Evolutionary conservation across 1,140 invertebrate species (phyloP).

Genomic region (Diachasma alloeum): DNA sequence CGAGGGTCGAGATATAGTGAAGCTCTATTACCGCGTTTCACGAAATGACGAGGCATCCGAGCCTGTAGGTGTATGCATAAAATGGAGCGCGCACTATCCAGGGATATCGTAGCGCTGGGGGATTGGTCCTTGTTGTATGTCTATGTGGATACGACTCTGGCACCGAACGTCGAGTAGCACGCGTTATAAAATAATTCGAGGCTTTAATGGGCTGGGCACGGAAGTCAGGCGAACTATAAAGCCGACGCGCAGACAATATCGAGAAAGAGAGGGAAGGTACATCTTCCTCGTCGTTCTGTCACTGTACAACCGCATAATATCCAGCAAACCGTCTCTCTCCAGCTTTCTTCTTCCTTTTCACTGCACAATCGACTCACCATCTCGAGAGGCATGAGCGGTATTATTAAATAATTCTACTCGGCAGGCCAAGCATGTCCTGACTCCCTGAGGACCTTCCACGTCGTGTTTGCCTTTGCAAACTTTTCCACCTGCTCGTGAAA

Average conservation of each 20-base stretch:
- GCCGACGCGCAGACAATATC: constrained; percentile 42
- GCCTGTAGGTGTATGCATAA: background rate
- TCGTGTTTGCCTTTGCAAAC: constrained; percentile 37
- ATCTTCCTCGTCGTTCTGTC: background rate
- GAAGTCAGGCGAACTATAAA: constrained; percentile 42
- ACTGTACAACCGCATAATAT: constrained; percentile 39
- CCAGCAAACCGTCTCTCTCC: constrained; percentile 18
- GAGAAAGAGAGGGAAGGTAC: background rate
- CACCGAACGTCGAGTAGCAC: constrained; percentile 5
- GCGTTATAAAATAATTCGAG: constrained; percentile 45
- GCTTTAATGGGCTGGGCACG: constrained; percentile 42
- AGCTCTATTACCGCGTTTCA: constrained; percentile 30
- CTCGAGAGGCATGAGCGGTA: constrained; percentile 30
- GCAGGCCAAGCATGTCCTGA: constrained; percentile 40
- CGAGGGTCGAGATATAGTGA: constrained; percentile 10
- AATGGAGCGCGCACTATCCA: background rate
- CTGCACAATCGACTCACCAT: constrained; percentile 25
- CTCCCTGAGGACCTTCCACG: constrained; percentile 22
- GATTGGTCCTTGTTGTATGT: background rate
- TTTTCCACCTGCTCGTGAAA: constrained; percentile 28
- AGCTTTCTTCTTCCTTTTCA: background rate
- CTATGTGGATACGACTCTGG: background rate
- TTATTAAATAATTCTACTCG: constrained; percentile 49
- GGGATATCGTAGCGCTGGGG: background rate
- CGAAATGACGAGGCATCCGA: constrained; percentile 22